phyloP scores from a whole-genome alignment of 2,797 vertebrate species.

The Cryptoblepharus egeriae region DNA sequence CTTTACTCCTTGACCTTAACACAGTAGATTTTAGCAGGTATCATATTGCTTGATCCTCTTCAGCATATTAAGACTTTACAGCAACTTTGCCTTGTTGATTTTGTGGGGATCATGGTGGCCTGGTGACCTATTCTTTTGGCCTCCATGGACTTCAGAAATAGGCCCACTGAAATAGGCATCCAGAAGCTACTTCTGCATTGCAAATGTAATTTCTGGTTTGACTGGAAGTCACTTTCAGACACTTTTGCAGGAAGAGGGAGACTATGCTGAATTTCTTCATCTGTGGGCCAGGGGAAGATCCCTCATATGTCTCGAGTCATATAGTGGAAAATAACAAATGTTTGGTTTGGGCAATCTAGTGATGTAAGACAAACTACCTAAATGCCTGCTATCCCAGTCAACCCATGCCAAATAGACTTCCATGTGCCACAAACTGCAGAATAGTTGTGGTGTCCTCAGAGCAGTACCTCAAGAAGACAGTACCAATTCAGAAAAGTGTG shows the following conservation, averaged over 20 bases:
- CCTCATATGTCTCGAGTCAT: not conserved
- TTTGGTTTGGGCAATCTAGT: not conserved
- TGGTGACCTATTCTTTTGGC: too few species aligned
- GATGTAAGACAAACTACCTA: not conserved
- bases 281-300: not conserved
- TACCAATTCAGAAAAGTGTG: not conserved
- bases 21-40: slow-evolving; percentile 47
- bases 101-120: slow-evolving; percentile 43
- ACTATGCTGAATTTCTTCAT: too few species aligned
- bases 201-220: too few species aligned
- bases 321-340: too few species aligned
- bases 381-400: not conserved
- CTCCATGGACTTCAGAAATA: too few species aligned
- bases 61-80: slow-evolving; percentile 58
- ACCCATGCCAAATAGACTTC: not conserved
- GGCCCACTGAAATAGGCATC: too few species aligned
- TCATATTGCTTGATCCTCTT: slow-evolving; percentile 60
- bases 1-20: slow-evolving; percentile 33
- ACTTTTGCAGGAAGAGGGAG: too few species aligned
- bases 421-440: not conserved
- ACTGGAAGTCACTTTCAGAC: too few species aligned
- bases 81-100: slow-evolving; percentile 62
- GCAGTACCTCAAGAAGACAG: not conserved
- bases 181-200: too few species aligned
- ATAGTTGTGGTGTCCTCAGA: not conserved